Percentiles rank a stretch among this genome's conserved stretches.
These are phyloP conservation scores for Tursiops truncatus DNA, from an alignment of 2,113 vertebrate species.

Conservation along the genomic window DNA sequence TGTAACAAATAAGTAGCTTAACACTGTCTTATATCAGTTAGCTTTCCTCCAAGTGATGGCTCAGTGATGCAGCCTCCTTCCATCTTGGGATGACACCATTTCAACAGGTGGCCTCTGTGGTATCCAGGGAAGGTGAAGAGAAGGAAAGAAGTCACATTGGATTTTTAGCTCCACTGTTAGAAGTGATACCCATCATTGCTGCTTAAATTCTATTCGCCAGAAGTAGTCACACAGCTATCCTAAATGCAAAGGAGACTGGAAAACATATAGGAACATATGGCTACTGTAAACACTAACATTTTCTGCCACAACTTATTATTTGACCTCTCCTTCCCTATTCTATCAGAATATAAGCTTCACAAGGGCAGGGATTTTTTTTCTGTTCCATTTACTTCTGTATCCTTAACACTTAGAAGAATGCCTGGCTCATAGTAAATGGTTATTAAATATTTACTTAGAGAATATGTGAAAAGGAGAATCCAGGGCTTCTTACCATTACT, in stretches of 20 bases:
- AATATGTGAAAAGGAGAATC: too few species aligned
- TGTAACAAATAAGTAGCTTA: neutral
- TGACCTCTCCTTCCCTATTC: neutral
- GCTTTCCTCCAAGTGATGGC: neutral
- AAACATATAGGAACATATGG: too few species aligned
- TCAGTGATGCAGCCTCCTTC: neutral
- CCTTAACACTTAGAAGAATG: too few species aligned
- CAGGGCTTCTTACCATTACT: neutral
- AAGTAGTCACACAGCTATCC: neutral
- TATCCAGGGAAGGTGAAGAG: neutral
- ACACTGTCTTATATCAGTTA: neutral
- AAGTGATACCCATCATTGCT: neutral
- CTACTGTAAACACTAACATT: too few species aligned
- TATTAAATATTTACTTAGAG: too few species aligned
- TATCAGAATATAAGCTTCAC: neutral
- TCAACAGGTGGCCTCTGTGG: neutral
- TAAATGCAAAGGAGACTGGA: too few species aligned
- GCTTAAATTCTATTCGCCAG: neutral
- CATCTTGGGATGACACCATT: neutral
- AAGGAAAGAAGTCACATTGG: neutral
- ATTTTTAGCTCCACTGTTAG: neutral
- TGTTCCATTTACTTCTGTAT: neutral
- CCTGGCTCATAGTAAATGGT: too few species aligned
- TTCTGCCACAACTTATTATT: neutral
- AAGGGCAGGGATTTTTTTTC: neutral